These are phyloP conservation scores for Aramus guarauna DNA, from an alignment of 2,113 vertebrate genomes.

Conservation along the genomic window DNA sequence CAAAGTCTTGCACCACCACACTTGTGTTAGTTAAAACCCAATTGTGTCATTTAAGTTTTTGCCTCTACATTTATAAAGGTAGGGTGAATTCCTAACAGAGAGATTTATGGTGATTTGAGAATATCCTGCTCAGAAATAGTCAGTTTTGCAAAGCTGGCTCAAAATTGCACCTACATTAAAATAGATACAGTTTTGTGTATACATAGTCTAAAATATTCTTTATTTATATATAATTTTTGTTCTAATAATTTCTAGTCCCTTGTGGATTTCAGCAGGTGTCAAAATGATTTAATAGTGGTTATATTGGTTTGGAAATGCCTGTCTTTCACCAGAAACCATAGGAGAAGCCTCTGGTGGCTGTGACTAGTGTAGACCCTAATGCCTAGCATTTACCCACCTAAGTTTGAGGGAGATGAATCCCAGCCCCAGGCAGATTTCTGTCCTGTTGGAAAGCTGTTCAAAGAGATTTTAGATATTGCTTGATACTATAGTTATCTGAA, in stretches of 20 bases:
- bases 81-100: not conserved
- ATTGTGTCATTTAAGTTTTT: not conserved
- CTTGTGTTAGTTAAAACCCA: not conserved
- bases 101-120: not conserved
- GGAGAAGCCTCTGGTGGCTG: not conserved
- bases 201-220: not conserved
- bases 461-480: not conserved
- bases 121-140: not conserved
- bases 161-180: not conserved
- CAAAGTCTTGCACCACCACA: not conserved
- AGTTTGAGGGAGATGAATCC: not conserved
- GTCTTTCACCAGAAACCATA: not conserved
- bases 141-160: not conserved
- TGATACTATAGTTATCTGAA: not conserved
- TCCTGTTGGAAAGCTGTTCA: not conserved
- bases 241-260: constrained; percentile 11
- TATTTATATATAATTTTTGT: not conserved
- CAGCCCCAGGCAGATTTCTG: not conserved
- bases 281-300: not conserved
- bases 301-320: not conserved
- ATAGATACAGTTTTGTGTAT: not conserved
- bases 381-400: not conserved
- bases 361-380: not conserved
- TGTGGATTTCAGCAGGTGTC: constrained; percentile 30
- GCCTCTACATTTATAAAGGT: not conserved